Percentiles rank a stretch among this genome's conserved stretches.
These are phyloP conservation scores for Lepisosteus osseus DNA, from an alignment of 2,113 vertebrate genomes.

Conservation along the genomic window DNA sequence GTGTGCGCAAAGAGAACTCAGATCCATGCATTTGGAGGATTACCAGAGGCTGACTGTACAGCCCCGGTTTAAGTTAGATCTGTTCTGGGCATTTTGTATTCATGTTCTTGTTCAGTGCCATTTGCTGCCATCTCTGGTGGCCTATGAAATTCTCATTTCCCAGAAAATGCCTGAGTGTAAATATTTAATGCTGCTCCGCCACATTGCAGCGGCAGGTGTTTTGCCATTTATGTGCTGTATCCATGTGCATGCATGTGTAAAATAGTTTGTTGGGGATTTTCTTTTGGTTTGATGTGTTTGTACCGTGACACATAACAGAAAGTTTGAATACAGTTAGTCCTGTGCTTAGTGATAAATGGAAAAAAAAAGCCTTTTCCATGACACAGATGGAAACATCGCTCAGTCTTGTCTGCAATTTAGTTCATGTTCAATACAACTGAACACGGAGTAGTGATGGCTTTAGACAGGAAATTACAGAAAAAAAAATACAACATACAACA, in stretches of 20 bases:
- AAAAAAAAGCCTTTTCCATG: too few species aligned
- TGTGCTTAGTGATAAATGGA: too few species aligned
- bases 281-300: too few species aligned
- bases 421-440: too few species aligned
- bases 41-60: not conserved
- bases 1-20: not conserved
- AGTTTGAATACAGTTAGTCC: too few species aligned
- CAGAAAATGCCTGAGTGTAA: slow-evolving; percentile 25
- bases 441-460: too few species aligned
- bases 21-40: not conserved
- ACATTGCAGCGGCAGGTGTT: slow-evolving; percentile 36
- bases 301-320: too few species aligned
- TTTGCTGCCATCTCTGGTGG: not conserved
- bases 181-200: slow-evolving; percentile 33
- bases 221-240: not conserved
- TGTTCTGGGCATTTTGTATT: not conserved
- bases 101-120: not conserved
- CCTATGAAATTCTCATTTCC: not conserved
- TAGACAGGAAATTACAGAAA: too few species aligned
- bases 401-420: too few species aligned
- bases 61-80: not conserved
- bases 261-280: too few species aligned
- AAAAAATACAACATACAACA: too few species aligned
- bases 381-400: too few species aligned
- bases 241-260: slow-evolving; percentile 11